These are phyloP conservation scores for Andrena haemorrhoa DNA, from an alignment of 2,888 invertebrate species.

Conservation along the genomic window DNA sequence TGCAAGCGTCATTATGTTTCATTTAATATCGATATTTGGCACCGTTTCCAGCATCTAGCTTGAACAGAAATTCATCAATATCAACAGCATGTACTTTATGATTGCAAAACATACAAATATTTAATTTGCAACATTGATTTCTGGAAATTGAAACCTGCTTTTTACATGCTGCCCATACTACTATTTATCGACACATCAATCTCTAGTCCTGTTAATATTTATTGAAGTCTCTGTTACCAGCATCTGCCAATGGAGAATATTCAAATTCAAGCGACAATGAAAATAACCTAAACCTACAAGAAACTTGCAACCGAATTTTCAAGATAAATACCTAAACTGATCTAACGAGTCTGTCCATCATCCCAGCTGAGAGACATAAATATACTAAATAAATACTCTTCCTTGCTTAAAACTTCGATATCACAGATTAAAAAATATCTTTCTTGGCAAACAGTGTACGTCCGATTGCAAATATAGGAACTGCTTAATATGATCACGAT, in stretches of 20 bases:
- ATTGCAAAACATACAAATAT: not conserved
- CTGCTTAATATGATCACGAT: constrained; percentile 13
- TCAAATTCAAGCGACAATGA: too few relatives aligned
- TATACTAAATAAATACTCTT: constrained; percentile 41
- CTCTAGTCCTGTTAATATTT: constrained; percentile 35
- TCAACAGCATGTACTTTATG: too few relatives aligned
- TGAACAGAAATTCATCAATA: not conserved
- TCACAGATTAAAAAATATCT: constrained; percentile 51
- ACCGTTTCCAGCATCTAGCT: constrained; percentile 3
- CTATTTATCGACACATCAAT: not conserved
- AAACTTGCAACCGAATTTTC: not conserved
- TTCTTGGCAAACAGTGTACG: not conserved
- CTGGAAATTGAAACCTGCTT: not conserved
- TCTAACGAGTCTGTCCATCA: constrained; percentile 32
- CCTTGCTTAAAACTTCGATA: constrained; percentile 25
- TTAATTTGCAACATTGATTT: not conserved
- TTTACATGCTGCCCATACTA: constrained; percentile 14
- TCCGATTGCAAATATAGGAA: constrained; percentile 23
- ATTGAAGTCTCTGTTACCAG: not conserved
- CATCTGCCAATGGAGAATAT: constrained; percentile 15
- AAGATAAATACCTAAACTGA: constrained; percentile 35
- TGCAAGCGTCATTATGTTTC: not conserved
- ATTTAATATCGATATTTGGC: constrained; percentile 27
- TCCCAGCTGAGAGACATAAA: constrained; percentile 12
- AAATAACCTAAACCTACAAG: not conserved